phyloP scores from a whole-genome alignment of 2,797 vertebrate species.

The Alfaro cultratus region DNA sequence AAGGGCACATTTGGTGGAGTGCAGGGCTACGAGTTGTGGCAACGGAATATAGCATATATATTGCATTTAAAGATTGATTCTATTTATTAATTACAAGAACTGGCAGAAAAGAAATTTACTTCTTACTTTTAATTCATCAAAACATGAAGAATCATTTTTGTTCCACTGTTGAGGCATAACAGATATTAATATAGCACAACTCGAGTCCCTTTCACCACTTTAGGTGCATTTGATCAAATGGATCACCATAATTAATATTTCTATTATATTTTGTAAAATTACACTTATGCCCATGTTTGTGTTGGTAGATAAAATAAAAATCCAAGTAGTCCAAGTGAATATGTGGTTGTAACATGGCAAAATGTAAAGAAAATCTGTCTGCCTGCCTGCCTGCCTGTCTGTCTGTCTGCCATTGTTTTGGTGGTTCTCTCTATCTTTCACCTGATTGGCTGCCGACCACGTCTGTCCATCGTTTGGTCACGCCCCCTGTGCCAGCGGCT shows the following conservation, averaged over 20 bases:
- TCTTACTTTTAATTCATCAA: neutral
- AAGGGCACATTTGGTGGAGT: neutral
- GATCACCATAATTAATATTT: too few species aligned
- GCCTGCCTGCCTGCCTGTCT: neutral
- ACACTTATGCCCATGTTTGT: neutral
- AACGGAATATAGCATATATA: neutral
- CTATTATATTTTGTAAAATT: neutral
- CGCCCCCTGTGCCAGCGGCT: conserved; percentile 57
- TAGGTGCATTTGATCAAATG: too few species aligned
- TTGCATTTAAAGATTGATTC: neutral
- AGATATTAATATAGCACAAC: too few species aligned
- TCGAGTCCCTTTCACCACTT: too few species aligned
- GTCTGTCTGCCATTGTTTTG: neutral
- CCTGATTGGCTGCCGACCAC: conserved; percentile 41
- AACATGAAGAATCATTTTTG: neutral
- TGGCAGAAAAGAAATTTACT: neutral
- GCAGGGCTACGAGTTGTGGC: neutral
- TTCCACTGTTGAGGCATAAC: neutral
- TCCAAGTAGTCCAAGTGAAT: neutral
- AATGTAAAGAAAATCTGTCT: neutral
- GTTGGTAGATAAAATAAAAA: neutral
- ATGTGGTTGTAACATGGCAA: neutral
- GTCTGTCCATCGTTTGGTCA: conserved; percentile 23
- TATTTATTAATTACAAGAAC: neutral
- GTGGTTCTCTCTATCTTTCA: neutral